Conservation (phyloP, 2,113 vertebrate species). For the Leucosticte australis region DNA sequence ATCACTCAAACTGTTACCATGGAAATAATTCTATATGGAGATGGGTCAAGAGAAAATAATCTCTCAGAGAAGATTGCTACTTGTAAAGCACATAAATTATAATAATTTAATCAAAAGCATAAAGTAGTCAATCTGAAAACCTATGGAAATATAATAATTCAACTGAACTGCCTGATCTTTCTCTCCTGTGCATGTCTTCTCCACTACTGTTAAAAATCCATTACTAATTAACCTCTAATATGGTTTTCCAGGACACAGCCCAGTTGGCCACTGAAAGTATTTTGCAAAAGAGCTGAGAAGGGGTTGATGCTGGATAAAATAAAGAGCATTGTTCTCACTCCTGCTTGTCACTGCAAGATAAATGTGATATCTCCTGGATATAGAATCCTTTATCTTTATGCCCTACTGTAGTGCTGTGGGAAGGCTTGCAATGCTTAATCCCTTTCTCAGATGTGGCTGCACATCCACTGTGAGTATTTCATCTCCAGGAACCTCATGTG, state of each 20-base stretch:
- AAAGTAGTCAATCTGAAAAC: constrained; percentile 19
- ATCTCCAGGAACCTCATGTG: neutral
- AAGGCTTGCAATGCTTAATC: neutral
- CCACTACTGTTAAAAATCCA: constrained; percentile 27
- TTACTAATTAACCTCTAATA: constrained; percentile 47
- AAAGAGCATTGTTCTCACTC: neutral
- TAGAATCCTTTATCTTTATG: neutral
- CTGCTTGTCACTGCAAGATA: neutral
- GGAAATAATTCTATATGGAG: constrained; percentile 54
- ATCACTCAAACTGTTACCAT: constrained; percentile 40
- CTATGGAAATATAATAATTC: constrained; percentile 28
- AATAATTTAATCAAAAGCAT: constrained; percentile 56
- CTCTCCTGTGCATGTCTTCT: neutral
- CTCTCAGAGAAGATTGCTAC: constrained; percentile 14
- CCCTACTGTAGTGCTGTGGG: neutral
- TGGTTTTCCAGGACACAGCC: neutral
- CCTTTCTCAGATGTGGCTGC: neutral
- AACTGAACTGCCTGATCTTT: constrained; percentile 28
- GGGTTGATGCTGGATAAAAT: neutral
- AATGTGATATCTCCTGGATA: constrained; percentile 23
- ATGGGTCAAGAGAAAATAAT: constrained; percentile 45
- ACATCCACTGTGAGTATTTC: neutral
- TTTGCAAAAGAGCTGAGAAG: neutral
- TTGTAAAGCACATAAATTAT: constrained; percentile 54
- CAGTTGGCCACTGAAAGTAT: neutral